These are phyloP conservation scores for Ptilonorhynchus violaceus DNA, from an alignment of 2,113 vertebrate species.

Conservation along the genomic window DNA sequence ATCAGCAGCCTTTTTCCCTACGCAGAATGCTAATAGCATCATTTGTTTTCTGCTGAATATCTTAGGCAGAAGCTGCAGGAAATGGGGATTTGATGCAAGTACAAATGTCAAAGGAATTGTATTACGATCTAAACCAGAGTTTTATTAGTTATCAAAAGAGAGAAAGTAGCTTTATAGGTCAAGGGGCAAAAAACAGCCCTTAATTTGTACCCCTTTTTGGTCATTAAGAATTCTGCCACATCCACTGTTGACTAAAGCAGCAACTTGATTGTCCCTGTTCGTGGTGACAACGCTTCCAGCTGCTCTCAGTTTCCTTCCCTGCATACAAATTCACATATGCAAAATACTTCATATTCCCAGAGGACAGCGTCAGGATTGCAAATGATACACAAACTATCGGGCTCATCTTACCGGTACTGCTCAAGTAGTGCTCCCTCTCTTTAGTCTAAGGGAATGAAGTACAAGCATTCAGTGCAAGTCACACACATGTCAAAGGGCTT, in stretches of 20 bases:
- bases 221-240: slow-evolving; percentile 4
- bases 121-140: neutral
- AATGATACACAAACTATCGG: neutral
- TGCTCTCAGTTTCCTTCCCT: neutral
- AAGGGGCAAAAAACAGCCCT: neutral
- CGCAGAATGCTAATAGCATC: slow-evolving; percentile 17
- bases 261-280: neutral
- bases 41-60: slow-evolving; percentile 31
- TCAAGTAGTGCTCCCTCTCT: neutral
- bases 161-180: neutral
- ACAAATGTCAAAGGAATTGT: slow-evolving; percentile 5
- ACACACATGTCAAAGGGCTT: neutral
- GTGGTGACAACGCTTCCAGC: slow-evolving; percentile 16
- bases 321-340: slow-evolving; percentile 43
- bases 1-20: slow-evolving; percentile 8
- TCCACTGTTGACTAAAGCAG: slow-evolving; percentile 5
- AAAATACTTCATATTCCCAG: slow-evolving; percentile 33
- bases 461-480: neutral
- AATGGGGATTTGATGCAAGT: slow-evolving; percentile 7
- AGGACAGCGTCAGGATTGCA: slow-evolving; percentile 11
- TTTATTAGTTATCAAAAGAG: neutral
- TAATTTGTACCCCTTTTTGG: neutral
- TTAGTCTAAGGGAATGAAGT: neutral
- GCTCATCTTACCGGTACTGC: neutral
- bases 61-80: neutral